Percentiles rank a stretch among this genome's conserved stretches.
Conservation (phyloP, 1,140 invertebrate species). For the Bradynema listronoti region DNA sequence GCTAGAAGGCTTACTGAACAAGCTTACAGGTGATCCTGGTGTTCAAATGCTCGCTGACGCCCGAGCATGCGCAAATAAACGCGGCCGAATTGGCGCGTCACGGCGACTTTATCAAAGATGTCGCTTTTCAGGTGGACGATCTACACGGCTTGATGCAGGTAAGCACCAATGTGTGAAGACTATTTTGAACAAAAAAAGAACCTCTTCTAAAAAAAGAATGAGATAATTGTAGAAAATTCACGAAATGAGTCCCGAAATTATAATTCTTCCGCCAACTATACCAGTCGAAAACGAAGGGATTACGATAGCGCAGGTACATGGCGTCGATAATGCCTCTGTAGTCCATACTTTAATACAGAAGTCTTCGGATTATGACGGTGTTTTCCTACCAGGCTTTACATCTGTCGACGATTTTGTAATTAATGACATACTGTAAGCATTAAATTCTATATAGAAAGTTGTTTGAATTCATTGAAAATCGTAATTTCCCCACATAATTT, state of each 20-base stretch:
- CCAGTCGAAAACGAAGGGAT: conserved; percentile 78
- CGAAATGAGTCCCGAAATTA: conserved; percentile 71
- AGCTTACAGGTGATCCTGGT: conserved; percentile 74
- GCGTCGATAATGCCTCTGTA: conserved; percentile 75
- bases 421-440: conserved; percentile 26
- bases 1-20: conserved; percentile 2
- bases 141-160: conserved; percentile 75
- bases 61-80: conserved; percentile 72
- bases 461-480: not conserved
- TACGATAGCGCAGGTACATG: conserved; percentile 72
- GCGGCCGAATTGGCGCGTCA: conserved; percentile 72
- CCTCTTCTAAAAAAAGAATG: not conserved
- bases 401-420: conserved; percentile 26
- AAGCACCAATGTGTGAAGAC: conserved; percentile 28
- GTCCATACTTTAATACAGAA: conserved; percentile 90
- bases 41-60: conserved; percentile 78
- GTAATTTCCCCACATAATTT: conserved; percentile 63
- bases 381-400: conserved; percentile 70
- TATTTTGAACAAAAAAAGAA: conserved; percentile 2
- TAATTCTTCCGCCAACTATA: conserved; percentile 78
- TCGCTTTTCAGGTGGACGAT: conserved; percentile 88
- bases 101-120: conserved; percentile 91
- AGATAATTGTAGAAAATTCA: conserved; percentile 24
- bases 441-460: not conserved
- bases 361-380: conserved; percentile 72